Base-by-base conservation (phyloP, 2,113 vertebrate species). In the Acanthochromis polyacanthus region DNA sequence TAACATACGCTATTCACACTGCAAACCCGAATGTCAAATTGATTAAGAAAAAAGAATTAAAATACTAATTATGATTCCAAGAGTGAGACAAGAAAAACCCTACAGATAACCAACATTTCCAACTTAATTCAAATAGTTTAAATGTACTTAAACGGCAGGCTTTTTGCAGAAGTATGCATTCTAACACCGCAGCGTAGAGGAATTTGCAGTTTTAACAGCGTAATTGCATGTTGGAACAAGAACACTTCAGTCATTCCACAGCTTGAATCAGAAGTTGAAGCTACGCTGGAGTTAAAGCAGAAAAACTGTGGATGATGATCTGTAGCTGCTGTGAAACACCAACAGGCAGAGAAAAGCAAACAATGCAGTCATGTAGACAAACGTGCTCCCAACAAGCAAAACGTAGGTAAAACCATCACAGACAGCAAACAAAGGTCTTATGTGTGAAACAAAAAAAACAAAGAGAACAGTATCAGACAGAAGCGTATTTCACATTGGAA, bases 401-500 rank as follows among this genome's bases (percentile, higher is more conserved):
- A 30, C 58, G 51, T 10, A 45, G 59, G 46, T 59, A 66, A 76
- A 80, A 63, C 32, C 6, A 51, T 61, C 12, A 3, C 32, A 69
- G 40, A 76, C 16, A 30, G 51, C 43, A 40, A 45, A 58, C 32
- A 76, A 23, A 43, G 32, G 63, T 71, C 60, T 67, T 19, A 23
- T 28, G 19, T 76, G 58, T 59, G 71, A 74, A 77, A 79, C 23
- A 61, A 70, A 79, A 75, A 76, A 36, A 67, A 59, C 71, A 81
- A 78, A 73, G 22, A 52, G 50, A 53, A 22, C 1, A 43, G 17
- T 19, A 46, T 66, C 40, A 50, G 46, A 30, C 40, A 10, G 69
- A 68, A 67, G n/a, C 53, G 50, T 25, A 71, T 57, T 79, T 72
- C 53, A 80, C 52, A 71, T 25, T 60, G 73, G 25, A 76, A 50